Base-by-base conservation (phyloP, 1,140 invertebrate species). In the Carposina sasakii region DNA sequence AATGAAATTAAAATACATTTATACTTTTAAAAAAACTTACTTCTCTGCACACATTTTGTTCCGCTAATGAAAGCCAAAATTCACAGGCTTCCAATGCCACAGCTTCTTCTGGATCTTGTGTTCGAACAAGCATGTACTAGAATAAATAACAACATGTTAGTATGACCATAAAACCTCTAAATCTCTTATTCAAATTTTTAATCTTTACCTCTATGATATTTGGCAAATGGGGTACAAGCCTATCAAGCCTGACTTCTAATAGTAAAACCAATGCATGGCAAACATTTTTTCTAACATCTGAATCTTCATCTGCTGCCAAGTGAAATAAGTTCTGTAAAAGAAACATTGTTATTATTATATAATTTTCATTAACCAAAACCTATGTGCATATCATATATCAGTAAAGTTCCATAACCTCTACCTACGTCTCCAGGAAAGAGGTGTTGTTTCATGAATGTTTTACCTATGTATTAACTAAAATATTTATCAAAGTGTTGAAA, bases 21-120 rank as follows among this genome's bases (percentile, higher is more conserved):
- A n/a, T 28, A 6, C 15, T 34, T 8, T 34, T 20, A 9, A 5
- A 8, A 39, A 8, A 19, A 8, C 63, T 66, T 52, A 84, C 81
- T 72, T 98, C 95, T 78, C 94, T 94, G 78, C 98, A 99, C 40
- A 99, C 93, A 49, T 92, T 92, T 77, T 98, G 97, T 70, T 99
- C 98, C 2, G 98, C 97, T 22, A 99, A 86, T 0, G 97, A 97
- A 22, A 99, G 77, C 98, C 98, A 99, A 86, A 99, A 99, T 82
- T 99, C 98, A 73, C 98, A 99, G 0, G 98, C 98, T 85, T 99
- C 98, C 45, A 99, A 83, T 2, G 98, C 96, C 9, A 99, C 97
- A 48, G 91, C 92, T 69, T 99, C 96, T 75, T 99, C 96, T 8
- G 88, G 75, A 85, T 99, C 98, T 88, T 96, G 96, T 21, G 98